Evolutionary conservation across 2,797 vertebrate species (phyloP), one percentile per base, ranked within the genome.

Genomic region (Sebastes hubbsi): DNA sequence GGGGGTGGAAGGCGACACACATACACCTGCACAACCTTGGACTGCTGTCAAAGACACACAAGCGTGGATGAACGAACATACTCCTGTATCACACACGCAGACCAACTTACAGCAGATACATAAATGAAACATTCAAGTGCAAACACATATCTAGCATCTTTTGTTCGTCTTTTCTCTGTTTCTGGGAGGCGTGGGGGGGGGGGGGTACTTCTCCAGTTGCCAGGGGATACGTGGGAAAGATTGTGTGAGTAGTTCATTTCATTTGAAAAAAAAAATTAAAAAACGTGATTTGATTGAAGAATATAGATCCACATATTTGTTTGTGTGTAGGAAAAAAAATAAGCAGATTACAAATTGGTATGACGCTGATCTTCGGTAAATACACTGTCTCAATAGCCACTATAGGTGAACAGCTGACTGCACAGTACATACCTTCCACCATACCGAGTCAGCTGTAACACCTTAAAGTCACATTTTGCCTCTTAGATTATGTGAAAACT

Each of bases 1-100:
- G 87, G 86, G 86, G 90, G 85, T 85, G 88, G 87, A 90, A 78
- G 72, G 78, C 89, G 77, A 82, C 79, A 84, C 79, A 76, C 16
- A 34, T 29, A 79, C 78, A 82, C 85, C 75, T 85, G 79, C 86
- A 81, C 78, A 82, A 70, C 67, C 77, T 66, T 61, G 36, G 42
- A 46, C 10, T 65, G 64, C 78, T 72, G 75, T 83, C 70, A 80
- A 70, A 84, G 59, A 78, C 75, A 72, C 36, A 78, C 72, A 70
- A 49, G 34, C 25, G 32, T 32, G 8, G 11, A 25, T 80, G 60
- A 27, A 72, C 36, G 10, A 25, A 66, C 20, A 70, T 46, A 32
- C 36, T 72, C 32, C 61, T 61, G 20, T 49, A 54, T 62, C 25
- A 67, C 36, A 69, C 64, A 49, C 8, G 64, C 58, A 67, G 1